Evolutionary conservation across 2,797 vertebrate species (phyloP).

Genomic region (Gallinago nigripennis): DNA sequence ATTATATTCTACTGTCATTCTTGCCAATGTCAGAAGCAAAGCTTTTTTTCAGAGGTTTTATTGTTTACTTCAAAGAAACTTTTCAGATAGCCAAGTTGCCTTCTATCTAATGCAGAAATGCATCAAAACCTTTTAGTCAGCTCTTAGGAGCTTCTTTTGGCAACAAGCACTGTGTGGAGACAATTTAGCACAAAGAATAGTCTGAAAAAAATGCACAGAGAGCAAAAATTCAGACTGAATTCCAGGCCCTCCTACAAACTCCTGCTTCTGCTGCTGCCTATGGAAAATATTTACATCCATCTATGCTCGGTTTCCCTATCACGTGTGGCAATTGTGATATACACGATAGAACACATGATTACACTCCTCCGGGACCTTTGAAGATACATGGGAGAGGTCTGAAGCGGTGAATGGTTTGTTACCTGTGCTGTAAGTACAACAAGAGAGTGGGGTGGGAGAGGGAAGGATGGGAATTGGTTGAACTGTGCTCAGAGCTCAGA

Average conservation of each 20-base stretch:
- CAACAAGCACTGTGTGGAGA: neutral
- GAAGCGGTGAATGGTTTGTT: neutral
- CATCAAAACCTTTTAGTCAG: neutral
- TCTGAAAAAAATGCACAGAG: neutral
- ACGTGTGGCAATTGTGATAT: rapidly evolving
- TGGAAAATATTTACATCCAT: neutral
- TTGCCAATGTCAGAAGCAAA: neutral
- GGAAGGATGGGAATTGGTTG: neutral
- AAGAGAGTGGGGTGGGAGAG: neutral
- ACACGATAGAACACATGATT: neutral
- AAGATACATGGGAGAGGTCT: neutral
- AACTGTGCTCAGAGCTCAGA: neutral
- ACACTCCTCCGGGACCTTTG: neutral
- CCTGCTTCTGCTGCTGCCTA: neutral
- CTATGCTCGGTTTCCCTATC: neutral
- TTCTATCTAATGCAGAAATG: neutral
- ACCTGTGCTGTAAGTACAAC: neutral
- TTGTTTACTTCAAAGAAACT: neutral
- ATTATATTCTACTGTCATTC: neutral
- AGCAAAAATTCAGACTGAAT: neutral
- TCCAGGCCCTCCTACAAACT: neutral
- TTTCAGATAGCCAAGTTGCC: neutral
- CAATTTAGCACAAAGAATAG: neutral
- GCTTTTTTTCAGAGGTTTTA: neutral
- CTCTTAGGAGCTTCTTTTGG: neutral